Evolutionary conservation across 2,113 vertebrate species (phyloP), one percentile per base, ranked within the genome.

Genomic region (Octodon degus): DNA sequence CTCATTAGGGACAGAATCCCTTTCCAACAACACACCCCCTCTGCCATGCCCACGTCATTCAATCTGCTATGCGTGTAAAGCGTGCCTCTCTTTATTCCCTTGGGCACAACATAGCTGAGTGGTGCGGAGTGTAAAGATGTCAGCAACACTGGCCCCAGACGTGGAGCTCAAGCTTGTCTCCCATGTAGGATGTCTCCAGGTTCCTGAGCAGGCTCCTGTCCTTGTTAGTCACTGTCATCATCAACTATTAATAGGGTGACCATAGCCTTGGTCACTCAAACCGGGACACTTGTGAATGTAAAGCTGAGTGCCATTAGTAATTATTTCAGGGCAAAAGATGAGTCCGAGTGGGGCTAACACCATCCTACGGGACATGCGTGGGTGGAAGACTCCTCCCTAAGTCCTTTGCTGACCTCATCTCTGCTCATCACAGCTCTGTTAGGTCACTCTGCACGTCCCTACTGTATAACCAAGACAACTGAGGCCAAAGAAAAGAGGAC

Each of bases 111-210:
- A 12, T 1, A 22, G 47, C 25, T 63, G 68, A 63, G 7, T 5
- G 40, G 25, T 20, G 24, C 14, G 0, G 37, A 20, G 27, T 22
- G 27, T 0, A 4, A 58, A 47, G 91, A 60, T 3, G 83, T 43
- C 32, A 30, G 20, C 47, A 1, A 4, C 43, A 1, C 8, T 65
- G 55, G 40, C 24, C n/a, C 40, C n/a, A 70, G 43, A 55, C 53
- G n/a, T 0, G 5, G 6, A 30, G 43, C 25, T 88, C 55, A 13
- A 16, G 13, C 8, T 32, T 2, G 1, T 37, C 40, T 55, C 30
- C 47, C 17, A 20, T 0, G 0, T n/a, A 8, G 62, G 7, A 9
- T 24, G 10, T 25, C 86, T 67, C 58, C 27, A 0, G 0, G 30
- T 13, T 25, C 53, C 83, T n/a, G 1, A 32, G 68, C 2, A 14